Conservation (phyloP, 2,888 invertebrate species). For the Troilus luridus region DNA sequence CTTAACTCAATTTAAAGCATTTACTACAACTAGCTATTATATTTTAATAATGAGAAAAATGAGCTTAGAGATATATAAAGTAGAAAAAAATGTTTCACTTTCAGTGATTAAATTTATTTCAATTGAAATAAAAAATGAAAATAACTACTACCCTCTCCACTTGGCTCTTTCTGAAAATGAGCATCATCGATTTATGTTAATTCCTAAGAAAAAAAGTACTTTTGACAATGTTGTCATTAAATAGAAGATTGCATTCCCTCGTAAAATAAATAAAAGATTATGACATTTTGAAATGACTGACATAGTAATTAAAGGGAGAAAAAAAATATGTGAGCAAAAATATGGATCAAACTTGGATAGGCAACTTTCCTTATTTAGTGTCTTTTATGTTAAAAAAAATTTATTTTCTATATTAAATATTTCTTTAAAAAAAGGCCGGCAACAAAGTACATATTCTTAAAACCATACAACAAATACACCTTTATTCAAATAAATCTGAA, state of each 20-base stretch:
- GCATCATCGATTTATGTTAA: too few species aligned
- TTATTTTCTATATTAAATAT: conserved; percentile 49
- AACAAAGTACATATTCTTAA: conserved; percentile 51
- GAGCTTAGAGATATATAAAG: too few species aligned
- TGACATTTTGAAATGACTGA: not conserved
- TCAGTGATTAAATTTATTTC: too few species aligned
- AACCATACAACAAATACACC: conserved; percentile 59
- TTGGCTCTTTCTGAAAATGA: too few species aligned
- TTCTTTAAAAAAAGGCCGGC: conserved; percentile 48
- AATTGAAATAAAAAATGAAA: too few species aligned
- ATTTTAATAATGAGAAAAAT: too few species aligned
- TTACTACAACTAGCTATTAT: too few species aligned
- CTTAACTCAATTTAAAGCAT: too few species aligned
- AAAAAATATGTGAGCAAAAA: not conserved
- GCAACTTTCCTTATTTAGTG: conserved; percentile 44
- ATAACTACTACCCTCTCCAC: too few species aligned
- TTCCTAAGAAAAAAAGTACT: too few species aligned
- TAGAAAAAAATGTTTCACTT: too few species aligned
- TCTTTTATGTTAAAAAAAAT: conserved; percentile 16
- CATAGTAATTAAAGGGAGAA: not conserved
- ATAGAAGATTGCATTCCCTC: not conserved
- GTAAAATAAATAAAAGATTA: not conserved
- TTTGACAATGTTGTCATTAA: not conserved
- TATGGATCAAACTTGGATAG: conserved; percentile 27
- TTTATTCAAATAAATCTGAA: conserved; percentile 58